Conservation (phyloP, 2,113 vertebrate species). For the Gracilinanus agilis region DNA sequence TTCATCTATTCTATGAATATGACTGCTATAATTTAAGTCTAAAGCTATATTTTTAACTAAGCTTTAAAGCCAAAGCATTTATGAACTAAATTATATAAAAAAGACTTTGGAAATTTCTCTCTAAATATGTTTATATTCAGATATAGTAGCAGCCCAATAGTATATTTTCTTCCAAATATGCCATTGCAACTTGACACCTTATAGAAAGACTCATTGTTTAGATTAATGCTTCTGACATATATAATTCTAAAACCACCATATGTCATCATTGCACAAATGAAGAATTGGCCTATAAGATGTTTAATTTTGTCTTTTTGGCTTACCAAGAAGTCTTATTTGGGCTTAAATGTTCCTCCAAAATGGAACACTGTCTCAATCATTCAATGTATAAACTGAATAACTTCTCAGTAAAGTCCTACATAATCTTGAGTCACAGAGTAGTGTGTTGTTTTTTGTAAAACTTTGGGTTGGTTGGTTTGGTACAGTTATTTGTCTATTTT, state of each 20-base stretch:
- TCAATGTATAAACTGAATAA: not conserved
- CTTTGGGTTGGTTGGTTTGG: not conserved
- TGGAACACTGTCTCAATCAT: not conserved
- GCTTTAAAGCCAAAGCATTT: not conserved
- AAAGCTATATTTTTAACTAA: not conserved
- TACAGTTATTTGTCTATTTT: not conserved
- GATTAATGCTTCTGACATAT: not conserved
- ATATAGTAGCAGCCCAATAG: not conserved
- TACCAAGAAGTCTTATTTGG: not conserved
- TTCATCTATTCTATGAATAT: not conserved
- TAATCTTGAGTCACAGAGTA: not conserved
- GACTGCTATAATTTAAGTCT: not conserved
- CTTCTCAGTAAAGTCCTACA: not conserved
- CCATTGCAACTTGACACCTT: not conserved
- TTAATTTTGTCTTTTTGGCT: not conserved
- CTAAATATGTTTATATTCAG: not conserved
- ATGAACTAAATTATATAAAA: not conserved
- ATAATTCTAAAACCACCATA: not conserved
- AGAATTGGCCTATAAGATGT: not conserved
- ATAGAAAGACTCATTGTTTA: not conserved
- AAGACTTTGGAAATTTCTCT: not conserved
- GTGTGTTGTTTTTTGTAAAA: not conserved
- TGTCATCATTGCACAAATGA: not conserved
- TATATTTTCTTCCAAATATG: not conserved
- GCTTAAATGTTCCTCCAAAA: not conserved